These are phyloP conservation scores for Dichetophora obliterata DNA, from an alignment of 2,888 invertebrate genomes.

Conservation along the genomic window DNA sequence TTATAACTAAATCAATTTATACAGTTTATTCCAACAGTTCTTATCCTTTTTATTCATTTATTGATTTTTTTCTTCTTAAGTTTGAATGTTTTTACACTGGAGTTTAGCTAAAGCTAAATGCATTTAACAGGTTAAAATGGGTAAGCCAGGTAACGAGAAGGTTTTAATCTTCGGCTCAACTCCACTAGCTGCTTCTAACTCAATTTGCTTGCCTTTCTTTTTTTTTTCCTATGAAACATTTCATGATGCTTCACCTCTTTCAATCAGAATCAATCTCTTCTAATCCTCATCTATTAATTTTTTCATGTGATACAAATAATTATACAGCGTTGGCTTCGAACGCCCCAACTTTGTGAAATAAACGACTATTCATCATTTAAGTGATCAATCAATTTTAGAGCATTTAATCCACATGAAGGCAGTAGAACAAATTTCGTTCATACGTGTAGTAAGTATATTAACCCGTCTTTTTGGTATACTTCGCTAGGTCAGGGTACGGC, in stretches of 20 bases:
- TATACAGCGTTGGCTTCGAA: conserved; percentile 47
- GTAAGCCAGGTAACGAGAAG: too few species aligned
- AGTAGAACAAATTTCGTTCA: conserved; percentile 37
- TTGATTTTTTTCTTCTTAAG: not conserved
- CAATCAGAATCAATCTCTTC: conserved; percentile 13
- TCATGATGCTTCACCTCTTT: not conserved
- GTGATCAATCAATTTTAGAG: conserved; percentile 66
- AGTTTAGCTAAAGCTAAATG: not conserved
- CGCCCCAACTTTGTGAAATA: not conserved
- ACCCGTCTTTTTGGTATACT: conserved; percentile 62
- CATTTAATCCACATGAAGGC: conserved; percentile 63
- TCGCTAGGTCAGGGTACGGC: not conserved
- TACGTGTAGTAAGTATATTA: conserved; percentile 56
- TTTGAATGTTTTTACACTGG: not conserved
- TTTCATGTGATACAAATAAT: conserved; percentile 59
- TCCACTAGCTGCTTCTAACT: not conserved
- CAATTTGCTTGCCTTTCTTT: not conserved
- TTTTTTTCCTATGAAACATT: not conserved
- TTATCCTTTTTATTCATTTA: not conserved
- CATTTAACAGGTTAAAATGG: too few species aligned
- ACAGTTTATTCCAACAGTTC: not conserved
- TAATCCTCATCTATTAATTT: conserved; percentile 52
- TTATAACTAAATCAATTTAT: conserved; percentile 9
- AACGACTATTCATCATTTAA: conserved; percentile 65
- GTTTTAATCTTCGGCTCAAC: not conserved